phyloP scores from a whole-genome alignment of 2,797 vertebrate genomes.

The Prionace glauca region DNA sequence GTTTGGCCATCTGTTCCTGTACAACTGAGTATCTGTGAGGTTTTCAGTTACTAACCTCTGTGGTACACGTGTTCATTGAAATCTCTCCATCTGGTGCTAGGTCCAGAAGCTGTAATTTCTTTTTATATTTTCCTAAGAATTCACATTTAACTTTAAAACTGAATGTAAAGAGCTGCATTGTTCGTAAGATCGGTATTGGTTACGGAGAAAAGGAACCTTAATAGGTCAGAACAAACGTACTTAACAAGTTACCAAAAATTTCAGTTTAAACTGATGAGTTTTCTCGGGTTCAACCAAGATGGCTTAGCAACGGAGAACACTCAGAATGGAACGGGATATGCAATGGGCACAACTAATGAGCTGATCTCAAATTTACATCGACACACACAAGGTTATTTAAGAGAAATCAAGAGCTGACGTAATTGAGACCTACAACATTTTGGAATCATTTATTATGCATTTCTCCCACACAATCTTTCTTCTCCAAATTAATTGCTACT shows the following conservation, averaged over 20 bases:
- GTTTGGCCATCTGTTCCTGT: background rate
- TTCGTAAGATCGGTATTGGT: background rate
- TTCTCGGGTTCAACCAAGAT: background rate
- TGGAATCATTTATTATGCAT: background rate
- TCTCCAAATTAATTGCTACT: background rate
- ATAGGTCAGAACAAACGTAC: background rate
- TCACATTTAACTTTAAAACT: background rate
- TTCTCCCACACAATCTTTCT: background rate
- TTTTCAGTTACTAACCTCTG: background rate
- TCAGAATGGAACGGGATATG: background rate
- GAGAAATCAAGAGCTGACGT: background rate
- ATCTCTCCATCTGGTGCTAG: background rate
- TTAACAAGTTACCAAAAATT: background rate
- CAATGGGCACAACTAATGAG: background rate
- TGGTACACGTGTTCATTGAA: background rate
- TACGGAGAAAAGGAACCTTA: background rate
- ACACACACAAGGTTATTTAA: background rate
- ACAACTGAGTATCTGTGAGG: background rate
- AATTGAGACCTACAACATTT: background rate
- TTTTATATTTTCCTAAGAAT: background rate
- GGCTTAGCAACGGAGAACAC: too few species aligned
- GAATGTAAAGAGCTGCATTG: background rate
- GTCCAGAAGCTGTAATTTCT: background rate
- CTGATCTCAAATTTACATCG: background rate
- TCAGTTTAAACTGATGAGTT: background rate